phyloP scores from a whole-genome alignment of 2,113 vertebrate species.

The Ancistrus triradiatus region DNA sequence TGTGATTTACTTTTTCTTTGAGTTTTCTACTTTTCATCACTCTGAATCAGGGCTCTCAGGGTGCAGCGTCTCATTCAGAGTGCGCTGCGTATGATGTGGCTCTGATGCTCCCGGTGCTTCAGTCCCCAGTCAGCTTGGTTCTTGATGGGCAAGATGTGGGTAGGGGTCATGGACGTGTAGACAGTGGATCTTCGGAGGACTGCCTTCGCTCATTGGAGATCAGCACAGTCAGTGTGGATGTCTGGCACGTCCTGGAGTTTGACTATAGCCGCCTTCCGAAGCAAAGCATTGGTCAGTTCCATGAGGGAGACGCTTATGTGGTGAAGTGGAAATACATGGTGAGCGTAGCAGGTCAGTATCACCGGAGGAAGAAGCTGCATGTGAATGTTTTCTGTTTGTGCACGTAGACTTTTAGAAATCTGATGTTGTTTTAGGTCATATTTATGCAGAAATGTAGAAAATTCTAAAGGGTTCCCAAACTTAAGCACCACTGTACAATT shows the following conservation, averaged over 20 bases:
- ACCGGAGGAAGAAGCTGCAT: not conserved
- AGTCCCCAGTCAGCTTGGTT: slow-evolving; percentile 69
- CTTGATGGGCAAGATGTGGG: slow-evolving; percentile 86
- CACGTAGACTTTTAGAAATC: too few species aligned
- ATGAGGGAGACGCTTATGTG: slow-evolving; percentile 94
- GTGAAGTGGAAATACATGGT: slow-evolving; percentile 97
- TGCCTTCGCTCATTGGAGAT: slow-evolving; percentile 83
- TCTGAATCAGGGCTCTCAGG: slow-evolving; percentile 72
- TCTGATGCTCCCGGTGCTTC: slow-evolving; percentile 82
- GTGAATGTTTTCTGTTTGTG: not conserved
- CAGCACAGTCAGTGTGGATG: slow-evolving; percentile 80
- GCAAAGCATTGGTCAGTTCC: slow-evolving; percentile 97
- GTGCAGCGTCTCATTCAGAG: slow-evolving; percentile 70
- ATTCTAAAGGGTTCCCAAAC: too few species aligned
- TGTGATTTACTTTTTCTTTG: too few species aligned
- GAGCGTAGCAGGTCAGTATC: slow-evolving; percentile 85
- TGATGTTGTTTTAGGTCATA: too few species aligned
- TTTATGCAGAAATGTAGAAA: too few species aligned
- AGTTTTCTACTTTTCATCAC: not conserved
- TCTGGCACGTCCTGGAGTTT: slow-evolving; percentile 97
- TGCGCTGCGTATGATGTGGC: slow-evolving; percentile 76
- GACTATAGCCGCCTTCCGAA: slow-evolving; percentile 94
- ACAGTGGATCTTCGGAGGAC: slow-evolving; percentile 66
- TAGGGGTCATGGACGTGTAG: slow-evolving; percentile 83
- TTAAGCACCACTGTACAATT: too few species aligned